Evolutionary conservation across 2,113 vertebrate species (phyloP).

Genomic region (Ceuthmochares aereus): DNA sequence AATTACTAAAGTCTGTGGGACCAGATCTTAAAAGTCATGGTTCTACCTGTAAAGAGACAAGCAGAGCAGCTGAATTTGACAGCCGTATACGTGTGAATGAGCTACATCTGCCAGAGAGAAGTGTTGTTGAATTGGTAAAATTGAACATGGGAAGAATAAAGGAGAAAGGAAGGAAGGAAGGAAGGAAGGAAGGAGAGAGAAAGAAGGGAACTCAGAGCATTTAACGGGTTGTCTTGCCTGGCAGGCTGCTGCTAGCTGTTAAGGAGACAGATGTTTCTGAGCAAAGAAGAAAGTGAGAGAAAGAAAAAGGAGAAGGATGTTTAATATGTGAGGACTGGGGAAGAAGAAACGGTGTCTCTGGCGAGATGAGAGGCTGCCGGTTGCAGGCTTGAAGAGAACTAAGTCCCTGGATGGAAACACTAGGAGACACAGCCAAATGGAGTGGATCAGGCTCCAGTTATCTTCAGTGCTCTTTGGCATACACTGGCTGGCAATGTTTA

Average conservation of each 20-base stretch:
- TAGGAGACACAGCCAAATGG: not conserved
- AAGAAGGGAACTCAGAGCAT: not conserved
- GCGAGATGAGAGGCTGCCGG: not conserved
- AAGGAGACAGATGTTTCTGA: not conserved
- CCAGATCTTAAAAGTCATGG: not conserved
- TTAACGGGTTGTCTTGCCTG: not conserved
- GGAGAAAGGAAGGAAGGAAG: not conserved
- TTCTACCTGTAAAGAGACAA: not conserved
- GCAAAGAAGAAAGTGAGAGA: not conserved
- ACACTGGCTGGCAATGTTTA: not conserved
- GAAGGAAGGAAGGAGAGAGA: not conserved
- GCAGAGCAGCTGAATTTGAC: not conserved
- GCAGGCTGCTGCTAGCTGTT: not conserved
- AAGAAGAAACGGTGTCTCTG: not conserved
- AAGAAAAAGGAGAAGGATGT: constrained; percentile 15
- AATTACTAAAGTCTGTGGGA: not conserved
- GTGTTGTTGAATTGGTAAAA: not conserved
- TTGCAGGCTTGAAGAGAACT: not conserved
- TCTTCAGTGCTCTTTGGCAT: not conserved
- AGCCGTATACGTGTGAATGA: not conserved
- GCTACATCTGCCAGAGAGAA: not conserved
- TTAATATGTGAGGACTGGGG: not conserved
- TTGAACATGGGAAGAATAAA: not conserved
- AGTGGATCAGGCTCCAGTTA: not conserved
- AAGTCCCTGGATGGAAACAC: not conserved